These are phyloP conservation scores for Tetramorium simillimum DNA, from an alignment of 1,140 invertebrate genomes.

Conservation along the genomic window DNA sequence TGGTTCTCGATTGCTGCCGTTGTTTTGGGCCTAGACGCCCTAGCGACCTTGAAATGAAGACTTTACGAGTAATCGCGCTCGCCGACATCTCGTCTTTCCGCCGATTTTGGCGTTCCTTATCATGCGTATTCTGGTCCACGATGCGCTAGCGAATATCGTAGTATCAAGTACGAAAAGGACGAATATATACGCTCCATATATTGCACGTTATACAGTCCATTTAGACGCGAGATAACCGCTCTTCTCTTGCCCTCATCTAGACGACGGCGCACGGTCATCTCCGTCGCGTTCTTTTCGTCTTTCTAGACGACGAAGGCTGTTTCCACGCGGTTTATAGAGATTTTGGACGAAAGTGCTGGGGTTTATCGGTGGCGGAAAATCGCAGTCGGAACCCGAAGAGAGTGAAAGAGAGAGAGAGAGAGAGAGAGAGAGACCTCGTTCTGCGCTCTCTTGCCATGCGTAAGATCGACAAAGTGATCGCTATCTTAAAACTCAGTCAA, in stretches of 20 bases:
- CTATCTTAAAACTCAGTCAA: constrained; percentile 21
- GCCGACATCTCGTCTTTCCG: constrained; percentile 9
- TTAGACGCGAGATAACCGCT: constrained; percentile 71
- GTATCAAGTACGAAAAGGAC: neutral
- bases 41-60: constrained; percentile 24
- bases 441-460: neutral
- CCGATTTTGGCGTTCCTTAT: constrained; percentile 63
- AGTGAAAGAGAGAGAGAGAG: neutral
- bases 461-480: constrained; percentile 24
- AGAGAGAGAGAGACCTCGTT: neutral
- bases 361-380: constrained; percentile 72
- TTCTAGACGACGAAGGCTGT: constrained; percentile 51
- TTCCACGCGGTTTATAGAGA: constrained; percentile 76
- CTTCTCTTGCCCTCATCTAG: neutral
- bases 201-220: constrained; percentile 77
- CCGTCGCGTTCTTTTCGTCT: constrained; percentile 51
- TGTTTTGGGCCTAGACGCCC: constrained; percentile 20
- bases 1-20: neutral
- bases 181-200: constrained; percentile 72
- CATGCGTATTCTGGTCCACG: constrained; percentile 25
- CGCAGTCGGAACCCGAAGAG: constrained; percentile 23
- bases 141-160: constrained; percentile 38
- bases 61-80: neutral
- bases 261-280: neutral
- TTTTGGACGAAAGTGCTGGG: constrained; percentile 77